These are phyloP conservation scores for Clitarchus hookeri DNA, from an alignment of 2,888 invertebrate species.

Conservation along the genomic window DNA sequence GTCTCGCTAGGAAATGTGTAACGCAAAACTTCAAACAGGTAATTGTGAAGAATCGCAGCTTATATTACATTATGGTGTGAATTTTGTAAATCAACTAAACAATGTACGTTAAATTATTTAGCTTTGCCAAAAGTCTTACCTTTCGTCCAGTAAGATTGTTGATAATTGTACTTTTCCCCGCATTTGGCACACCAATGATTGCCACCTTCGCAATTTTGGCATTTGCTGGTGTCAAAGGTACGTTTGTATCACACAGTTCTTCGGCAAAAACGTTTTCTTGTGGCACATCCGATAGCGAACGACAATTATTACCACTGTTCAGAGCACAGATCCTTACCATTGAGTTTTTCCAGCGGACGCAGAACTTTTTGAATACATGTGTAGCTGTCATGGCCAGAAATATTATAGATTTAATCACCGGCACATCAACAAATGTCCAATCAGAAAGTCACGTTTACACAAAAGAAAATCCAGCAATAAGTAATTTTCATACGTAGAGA, in stretches of 20 bases:
- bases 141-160: slow-evolving; percentile 81
- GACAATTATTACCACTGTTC: not conserved
- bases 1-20: too few species aligned
- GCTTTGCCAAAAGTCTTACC: slow-evolving; percentile 56
- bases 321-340: not conserved
- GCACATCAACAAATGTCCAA: too few species aligned
- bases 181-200: slow-evolving; percentile 91
- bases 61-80: too few species aligned
- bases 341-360: not conserved
- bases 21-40: too few species aligned
- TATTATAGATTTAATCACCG: too few species aligned
- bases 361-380: not conserved
- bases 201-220: slow-evolving; percentile 66
- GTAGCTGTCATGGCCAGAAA: not conserved
- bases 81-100: too few species aligned
- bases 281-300: not conserved
- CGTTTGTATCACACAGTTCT: not conserved
- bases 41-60: too few species aligned
- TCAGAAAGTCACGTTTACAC: too few species aligned
- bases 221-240: slow-evolving; percentile 19
- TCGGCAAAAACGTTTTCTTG: not conserved
- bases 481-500: too few species aligned
- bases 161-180: slow-evolving; percentile 93
- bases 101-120: too few species aligned
- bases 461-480: too few species aligned